Percentiles rank a stretch among this genome's conserved stretches.
These are phyloP conservation scores for Ypsolopha sequella DNA, from an alignment of 2,888 invertebrate species.

Conservation along the genomic window DNA sequence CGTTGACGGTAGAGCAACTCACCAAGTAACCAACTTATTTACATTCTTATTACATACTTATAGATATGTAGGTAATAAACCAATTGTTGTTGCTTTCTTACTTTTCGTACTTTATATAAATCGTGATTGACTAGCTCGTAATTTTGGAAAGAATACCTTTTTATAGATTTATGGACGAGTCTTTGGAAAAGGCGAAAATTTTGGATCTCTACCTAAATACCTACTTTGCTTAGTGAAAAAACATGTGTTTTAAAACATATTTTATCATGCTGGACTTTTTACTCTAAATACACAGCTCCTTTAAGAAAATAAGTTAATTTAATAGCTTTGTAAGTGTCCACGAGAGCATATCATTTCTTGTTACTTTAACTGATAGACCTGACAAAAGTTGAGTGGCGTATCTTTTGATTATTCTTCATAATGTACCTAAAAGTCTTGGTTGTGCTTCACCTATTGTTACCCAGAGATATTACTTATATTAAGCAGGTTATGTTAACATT, in stretches of 20 bases:
- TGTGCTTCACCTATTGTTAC: conserved; percentile 19
- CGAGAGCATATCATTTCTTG: conserved; percentile 4
- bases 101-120: conserved; percentile 2
- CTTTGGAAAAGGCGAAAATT: background rate
- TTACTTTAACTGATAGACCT: background rate
- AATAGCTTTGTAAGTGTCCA: conserved; percentile 3
- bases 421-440: conserved; percentile 15
- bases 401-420: conserved; percentile 1
- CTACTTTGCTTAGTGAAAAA: background rate
- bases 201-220: background rate
- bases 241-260: background rate
- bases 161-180: background rate
- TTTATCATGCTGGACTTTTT: conserved; percentile 52
- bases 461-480: conserved; percentile 3
- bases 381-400: background rate
- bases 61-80: conserved; percentile 17
- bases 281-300: conserved; percentile 38
- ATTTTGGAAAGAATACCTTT: background rate
- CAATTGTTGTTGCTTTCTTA: conserved; percentile 13
- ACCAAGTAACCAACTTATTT: no score
- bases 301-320: conserved; percentile 18
- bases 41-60: no score
- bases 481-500: background rate
- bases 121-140: conserved; percentile 1
- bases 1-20: conserved; percentile 6